Evolutionary conservation across 2,113 vertebrate genomes (phyloP).

Genomic region (Catagonus wagneri): DNA sequence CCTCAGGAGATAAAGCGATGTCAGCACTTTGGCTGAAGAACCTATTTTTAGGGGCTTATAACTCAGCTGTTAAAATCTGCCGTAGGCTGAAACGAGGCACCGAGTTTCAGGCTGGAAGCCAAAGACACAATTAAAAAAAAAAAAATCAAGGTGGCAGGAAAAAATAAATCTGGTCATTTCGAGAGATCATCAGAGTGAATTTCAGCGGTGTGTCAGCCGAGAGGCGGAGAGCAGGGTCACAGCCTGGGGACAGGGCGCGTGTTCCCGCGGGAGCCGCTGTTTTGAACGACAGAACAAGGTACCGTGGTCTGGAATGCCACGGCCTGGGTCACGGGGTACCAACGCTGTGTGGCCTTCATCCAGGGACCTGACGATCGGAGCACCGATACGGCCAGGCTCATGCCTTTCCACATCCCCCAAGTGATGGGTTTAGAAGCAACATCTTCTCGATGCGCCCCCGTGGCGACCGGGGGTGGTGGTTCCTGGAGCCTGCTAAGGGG

Average conservation of each 20-base stretch:
- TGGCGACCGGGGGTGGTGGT: too few species aligned
- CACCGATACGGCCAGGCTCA: accelerated
- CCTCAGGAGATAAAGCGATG: slow-evolving; percentile 63
- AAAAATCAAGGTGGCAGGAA: neutral
- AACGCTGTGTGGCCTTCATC: accelerated
- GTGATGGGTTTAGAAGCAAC: accelerated
- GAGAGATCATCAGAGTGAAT: slow-evolving; percentile 54
- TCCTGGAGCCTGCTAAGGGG: too few species aligned
- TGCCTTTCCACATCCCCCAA: neutral
- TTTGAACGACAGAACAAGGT: accelerated
- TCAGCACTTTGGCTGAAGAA: slow-evolving; percentile 79
- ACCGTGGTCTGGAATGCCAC: accelerated
- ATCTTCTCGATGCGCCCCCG: accelerated
- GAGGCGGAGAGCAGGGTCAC: neutral
- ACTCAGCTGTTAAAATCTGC: slow-evolving; percentile 77
- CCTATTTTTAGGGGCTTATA: slow-evolving; percentile 85
- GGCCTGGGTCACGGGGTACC: accelerated
- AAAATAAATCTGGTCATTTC: slow-evolving; percentile 61
- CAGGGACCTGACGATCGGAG: accelerated
- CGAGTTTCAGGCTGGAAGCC: slow-evolving; percentile 72
- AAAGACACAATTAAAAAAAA: neutral
- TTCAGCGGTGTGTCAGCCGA: neutral
- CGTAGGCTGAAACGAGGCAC: slow-evolving; percentile 82
- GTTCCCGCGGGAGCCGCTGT: accelerated
- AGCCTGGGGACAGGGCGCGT: accelerated